phyloP scores from a whole-genome alignment of 2,113 vertebrate species.

The Formicarius rufipectus region DNA sequence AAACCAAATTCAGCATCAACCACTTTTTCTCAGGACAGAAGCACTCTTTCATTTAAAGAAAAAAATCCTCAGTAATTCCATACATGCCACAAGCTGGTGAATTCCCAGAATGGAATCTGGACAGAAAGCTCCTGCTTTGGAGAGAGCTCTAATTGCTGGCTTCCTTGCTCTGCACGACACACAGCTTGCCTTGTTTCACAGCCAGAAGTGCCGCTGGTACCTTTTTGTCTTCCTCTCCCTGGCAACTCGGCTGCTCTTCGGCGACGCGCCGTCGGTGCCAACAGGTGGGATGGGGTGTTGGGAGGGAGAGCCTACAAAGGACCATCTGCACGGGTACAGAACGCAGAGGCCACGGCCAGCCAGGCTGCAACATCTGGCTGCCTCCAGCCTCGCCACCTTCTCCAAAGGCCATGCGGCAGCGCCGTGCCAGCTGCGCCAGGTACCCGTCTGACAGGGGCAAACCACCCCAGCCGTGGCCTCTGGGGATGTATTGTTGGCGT shows the following conservation, averaged over 20 bases:
- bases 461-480: not conserved
- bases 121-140: slow-evolving; percentile 30
- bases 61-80: not conserved
- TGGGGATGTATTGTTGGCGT: not conserved
- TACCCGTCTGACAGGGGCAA: not conserved
- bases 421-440: not conserved
- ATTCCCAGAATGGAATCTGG: not conserved
- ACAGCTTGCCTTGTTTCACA: slow-evolving; percentile 24
- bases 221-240: slow-evolving; percentile 5
- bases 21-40: not conserved
- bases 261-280: not conserved
- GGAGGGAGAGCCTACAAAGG: slow-evolving; percentile 6
- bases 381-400: slow-evolving; percentile 26
- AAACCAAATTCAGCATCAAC: not conserved
- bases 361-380: slow-evolving; percentile 15
- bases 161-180: not conserved
- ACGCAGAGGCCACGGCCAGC: not conserved
- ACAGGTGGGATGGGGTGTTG: slow-evolving; percentile 7
- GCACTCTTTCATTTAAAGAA: not conserved
- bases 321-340: slow-evolving; percentile 28
- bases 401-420: not conserved
- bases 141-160: not conserved
- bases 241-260: not conserved
- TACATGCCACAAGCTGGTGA: not conserved
- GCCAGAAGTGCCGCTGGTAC: slow-evolving; percentile 35